Percentiles rank a stretch among this genome's conserved stretches.
Evolutionary conservation across 2,797 vertebrate species (phyloP).

Genomic region (Pseudopleuronectes americanus): DNA sequence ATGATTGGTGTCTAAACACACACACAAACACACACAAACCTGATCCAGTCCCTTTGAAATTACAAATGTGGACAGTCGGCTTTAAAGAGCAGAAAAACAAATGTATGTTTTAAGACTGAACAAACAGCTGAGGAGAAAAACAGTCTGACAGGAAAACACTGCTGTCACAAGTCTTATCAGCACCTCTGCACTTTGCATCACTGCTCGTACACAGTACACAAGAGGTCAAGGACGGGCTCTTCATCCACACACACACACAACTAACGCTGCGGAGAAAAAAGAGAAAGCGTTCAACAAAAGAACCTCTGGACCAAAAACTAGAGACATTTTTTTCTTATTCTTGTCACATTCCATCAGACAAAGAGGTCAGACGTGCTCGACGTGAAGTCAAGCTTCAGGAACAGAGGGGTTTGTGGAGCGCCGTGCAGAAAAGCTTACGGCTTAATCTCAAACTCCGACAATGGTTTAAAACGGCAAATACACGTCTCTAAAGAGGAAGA

Average conservation of each 20-base stretch:
- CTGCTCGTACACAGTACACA: neutral
- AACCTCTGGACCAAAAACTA: slow-evolving; percentile 31
- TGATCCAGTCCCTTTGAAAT: slow-evolving; percentile 29
- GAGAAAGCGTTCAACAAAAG: neutral
- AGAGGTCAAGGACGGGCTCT: slow-evolving; percentile 48
- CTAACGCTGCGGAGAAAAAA: neutral
- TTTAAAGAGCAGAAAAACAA: slow-evolving; percentile 18
- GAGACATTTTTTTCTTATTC: slow-evolving; percentile 57
- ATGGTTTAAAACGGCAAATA: slow-evolving; percentile 7
- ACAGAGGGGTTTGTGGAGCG: neutral
- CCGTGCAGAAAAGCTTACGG: neutral
- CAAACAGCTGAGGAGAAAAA: slow-evolving; percentile 1
- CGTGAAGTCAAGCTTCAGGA: slow-evolving; percentile 57
- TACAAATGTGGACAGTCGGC: slow-evolving; percentile 18
- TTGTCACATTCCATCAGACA: slow-evolving; percentile 74
- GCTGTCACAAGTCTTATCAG: neutral
- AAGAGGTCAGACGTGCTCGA: slow-evolving; percentile 47
- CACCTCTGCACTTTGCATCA: slow-evolving; percentile 3
- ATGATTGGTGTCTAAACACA: slow-evolving; percentile 42
- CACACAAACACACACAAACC: slow-evolving; percentile 26
- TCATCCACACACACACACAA: slow-evolving; percentile 5
- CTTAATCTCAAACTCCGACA: neutral
- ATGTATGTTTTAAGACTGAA: slow-evolving; percentile 6
- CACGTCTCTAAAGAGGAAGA: slow-evolving; percentile 41
- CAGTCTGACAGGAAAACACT: neutral